A percentile compares a stretch with the other conserved stretches of the same genome.
Conservation (phyloP, 2,797 vertebrate species). For the Poeciliopsis gracilis region DNA sequence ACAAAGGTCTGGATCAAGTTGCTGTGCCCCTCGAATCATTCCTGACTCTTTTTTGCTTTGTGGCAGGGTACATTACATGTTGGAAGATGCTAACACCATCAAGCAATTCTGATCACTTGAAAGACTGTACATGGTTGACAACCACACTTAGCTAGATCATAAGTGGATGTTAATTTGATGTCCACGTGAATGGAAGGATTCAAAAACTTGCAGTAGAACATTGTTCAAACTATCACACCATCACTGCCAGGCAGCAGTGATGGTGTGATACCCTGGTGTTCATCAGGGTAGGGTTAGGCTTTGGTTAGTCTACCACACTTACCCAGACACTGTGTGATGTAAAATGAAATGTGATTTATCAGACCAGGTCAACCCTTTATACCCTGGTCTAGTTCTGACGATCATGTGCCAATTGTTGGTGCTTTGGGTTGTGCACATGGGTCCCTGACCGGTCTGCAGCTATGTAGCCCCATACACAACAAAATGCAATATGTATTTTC, state of each 20-base stretch:
- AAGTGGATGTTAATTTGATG: neutral
- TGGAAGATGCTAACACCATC: neutral
- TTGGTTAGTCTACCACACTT: neutral
- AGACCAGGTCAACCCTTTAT: neutral
- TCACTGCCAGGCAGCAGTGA: neutral
- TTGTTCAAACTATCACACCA: neutral
- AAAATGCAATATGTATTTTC: neutral
- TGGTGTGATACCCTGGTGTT: neutral
- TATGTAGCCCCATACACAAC: neutral
- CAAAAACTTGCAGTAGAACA: neutral
- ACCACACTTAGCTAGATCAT: neutral
- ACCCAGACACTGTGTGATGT: neutral
- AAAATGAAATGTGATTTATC: neutral
- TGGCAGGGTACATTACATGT: neutral
- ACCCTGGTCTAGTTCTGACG: neutral
- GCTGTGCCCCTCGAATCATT: neutral
- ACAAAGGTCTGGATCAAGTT: neutral
- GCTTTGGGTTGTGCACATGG: neutral
- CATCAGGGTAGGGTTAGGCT: neutral
- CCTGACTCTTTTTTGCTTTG: neutral
- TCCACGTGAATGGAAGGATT: neutral
- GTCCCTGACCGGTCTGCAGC: neutral
- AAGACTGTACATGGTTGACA: neutral
- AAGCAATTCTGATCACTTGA: neutral
- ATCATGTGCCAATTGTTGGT: neutral